Evolutionary conservation across 92 coral and sea anemone genomes (phyloP), one percentile per base, ranked within the genome.

Genomic region (Phenganax marumi): DNA sequence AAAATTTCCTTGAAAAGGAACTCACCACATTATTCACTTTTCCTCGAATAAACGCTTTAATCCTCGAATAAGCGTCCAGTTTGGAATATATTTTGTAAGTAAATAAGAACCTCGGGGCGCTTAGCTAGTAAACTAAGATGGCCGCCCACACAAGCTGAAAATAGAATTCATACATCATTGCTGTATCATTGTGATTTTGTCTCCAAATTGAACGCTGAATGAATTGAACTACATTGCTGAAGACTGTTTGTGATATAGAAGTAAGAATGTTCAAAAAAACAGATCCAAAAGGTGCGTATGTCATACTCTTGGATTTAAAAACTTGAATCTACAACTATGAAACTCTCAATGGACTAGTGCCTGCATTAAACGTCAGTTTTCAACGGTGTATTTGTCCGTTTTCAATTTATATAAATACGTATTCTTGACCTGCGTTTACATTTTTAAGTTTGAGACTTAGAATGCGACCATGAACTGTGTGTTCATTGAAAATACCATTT

Each of bases 191-290:
- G 33, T 62, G 68, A 23, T 33, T 33, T 1, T 33, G 43, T 33
- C 43, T 33, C 68, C 22, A 25, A 66, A 9, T 24, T 11, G 2
- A 66, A 66, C 49, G 23, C 48, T 66, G 72, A 0, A 66, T 25
- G 8, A 6, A 11, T 66, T 66, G 11, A 66, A 49, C 72, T 3
- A 66, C 43, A 66, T 33, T 62, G 23, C 43, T 25, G 72, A 66
- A 66, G 72, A 10, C 49, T 33, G 19, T 12, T 24, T 66, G 10
- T 33, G 43, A 33, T 33, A 33, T 33, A 33, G 43, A 66, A 25
- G 50, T 7, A 50, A 85, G 68, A 54, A 87, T 87, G 90, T 88
- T 88, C 75, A 82, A 87, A 84, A 88, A 88, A 68, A 87, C 91
- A 2, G 91, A 88, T 57, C 91, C 91, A 3, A 88, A 88, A 70